A percentile compares a stretch with the other conserved stretches of the same genome.
These are phyloP conservation scores for Gymnoscelis rufifasciata DNA, from an alignment of 2,888 invertebrate species.

Conservation along the genomic window DNA sequence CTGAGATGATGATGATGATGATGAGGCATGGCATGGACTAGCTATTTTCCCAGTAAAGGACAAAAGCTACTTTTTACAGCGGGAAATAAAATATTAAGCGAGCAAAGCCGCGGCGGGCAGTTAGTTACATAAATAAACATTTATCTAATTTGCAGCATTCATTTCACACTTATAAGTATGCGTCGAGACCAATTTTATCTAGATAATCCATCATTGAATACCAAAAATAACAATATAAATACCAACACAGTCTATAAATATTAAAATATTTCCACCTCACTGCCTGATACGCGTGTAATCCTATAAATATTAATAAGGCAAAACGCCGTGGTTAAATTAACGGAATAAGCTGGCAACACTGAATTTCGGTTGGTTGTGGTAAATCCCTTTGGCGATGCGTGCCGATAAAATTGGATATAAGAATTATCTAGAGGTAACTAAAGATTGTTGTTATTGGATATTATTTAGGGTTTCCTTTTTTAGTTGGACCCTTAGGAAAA, in stretches of 20 bases:
- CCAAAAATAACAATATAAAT: constrained; percentile 1
- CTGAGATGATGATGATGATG: too few species aligned
- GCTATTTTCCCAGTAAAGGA: too few species aligned
- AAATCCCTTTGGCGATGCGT: neutral
- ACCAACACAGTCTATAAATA: constrained; percentile 1
- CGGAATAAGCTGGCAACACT: constrained; percentile 1
- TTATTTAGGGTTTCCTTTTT: too few species aligned
- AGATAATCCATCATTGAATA: neutral
- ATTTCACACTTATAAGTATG: neutral
- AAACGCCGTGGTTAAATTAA: constrained; percentile 1
- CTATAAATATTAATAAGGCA: constrained; percentile 3
- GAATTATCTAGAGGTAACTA: too few species aligned
- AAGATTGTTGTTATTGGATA: too few species aligned
- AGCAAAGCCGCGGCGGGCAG: too few species aligned
- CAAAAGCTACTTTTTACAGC: too few species aligned
- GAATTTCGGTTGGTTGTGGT: constrained; percentile 3
- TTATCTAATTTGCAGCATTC: too few species aligned
- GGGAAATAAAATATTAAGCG: too few species aligned
- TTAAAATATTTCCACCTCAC: neutral
- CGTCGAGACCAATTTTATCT: neutral
- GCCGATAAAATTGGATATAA: neutral
- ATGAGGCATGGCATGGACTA: too few species aligned
- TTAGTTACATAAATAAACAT: too few species aligned
- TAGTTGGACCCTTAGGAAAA: too few species aligned
- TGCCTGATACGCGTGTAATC: constrained; percentile 3